phyloP scores from a whole-genome alignment of 2,797 vertebrate genomes.

The Odontamblyopus rebecca region DNA sequence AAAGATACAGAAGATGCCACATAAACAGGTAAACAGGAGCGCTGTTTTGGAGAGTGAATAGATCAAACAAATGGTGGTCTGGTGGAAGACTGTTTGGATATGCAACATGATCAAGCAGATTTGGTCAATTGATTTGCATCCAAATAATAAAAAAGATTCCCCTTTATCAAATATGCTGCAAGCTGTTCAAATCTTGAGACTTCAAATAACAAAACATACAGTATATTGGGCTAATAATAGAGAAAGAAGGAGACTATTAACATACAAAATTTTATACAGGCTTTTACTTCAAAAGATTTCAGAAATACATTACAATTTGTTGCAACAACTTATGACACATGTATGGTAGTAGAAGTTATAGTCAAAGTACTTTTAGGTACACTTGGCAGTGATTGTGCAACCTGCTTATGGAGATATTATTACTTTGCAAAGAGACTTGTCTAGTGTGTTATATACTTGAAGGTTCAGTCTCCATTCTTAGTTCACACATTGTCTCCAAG shows the following conservation, averaged over 20 bases:
- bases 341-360: too few relatives aligned
- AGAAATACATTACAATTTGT: not conserved
- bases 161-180: slow-evolving; percentile 18
- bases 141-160: slow-evolving; percentile 28
- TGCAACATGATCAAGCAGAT: slow-evolving; percentile 14
- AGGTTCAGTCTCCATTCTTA: too few relatives aligned
- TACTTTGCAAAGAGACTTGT: too few relatives aligned
- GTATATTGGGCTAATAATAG: not conserved
- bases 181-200: slow-evolving; percentile 20
- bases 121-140: slow-evolving; percentile 33
- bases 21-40: slow-evolving; percentile 40
- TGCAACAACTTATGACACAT: too few relatives aligned
- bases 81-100: slow-evolving; percentile 27
- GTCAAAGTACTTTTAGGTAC: too few relatives aligned
- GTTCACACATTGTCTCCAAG: too few relatives aligned
- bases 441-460: too few relatives aligned
- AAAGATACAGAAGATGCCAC: slow-evolving; percentile 46
- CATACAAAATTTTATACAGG: not conserved
- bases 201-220: not conserved
- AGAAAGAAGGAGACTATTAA: not conserved
- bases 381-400: too few relatives aligned
- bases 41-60: slow-evolving; percentile 36
- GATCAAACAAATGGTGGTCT: slow-evolving; percentile 50
- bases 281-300: not conserved
- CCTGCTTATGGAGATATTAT: too few relatives aligned